Evolutionary conservation across 2,888 invertebrate species (phyloP).

Genomic region (Cremastobaeus sp.): DNA sequence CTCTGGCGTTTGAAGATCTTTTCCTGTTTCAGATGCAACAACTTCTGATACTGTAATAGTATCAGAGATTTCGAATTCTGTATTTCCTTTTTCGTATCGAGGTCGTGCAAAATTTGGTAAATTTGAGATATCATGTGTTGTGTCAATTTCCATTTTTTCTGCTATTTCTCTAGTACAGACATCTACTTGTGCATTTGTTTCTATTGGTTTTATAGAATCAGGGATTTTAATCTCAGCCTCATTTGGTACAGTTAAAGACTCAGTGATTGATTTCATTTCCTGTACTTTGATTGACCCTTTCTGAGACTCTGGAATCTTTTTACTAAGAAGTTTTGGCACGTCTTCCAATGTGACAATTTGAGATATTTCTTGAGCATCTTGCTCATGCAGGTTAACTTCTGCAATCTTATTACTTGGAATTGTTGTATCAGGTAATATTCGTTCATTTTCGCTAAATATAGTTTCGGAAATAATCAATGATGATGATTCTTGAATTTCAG

Average conservation of each 20-base stretch:
- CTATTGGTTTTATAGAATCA: background rate
- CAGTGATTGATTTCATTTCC: conserved; percentile 66
- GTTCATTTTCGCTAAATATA: conserved; percentile 56
- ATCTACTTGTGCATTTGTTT: conserved; percentile 39
- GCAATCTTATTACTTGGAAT: conserved; percentile 70
- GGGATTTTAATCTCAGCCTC: conserved; percentile 63
- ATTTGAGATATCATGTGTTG: conserved; percentile 75
- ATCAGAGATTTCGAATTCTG: conserved; percentile 68
- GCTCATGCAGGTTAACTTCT: conserved; percentile 50
- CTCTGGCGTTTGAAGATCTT: conserved; percentile 61
- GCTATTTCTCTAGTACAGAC: conserved; percentile 77
- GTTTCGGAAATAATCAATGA: conserved; percentile 60
- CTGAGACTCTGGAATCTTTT: conserved; percentile 65
- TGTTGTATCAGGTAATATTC: conserved; percentile 57
- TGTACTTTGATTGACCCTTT: conserved; percentile 65
- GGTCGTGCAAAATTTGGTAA: conserved; percentile 66
- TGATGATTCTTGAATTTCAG: conserved; percentile 76
- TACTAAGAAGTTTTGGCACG: conserved; percentile 67
- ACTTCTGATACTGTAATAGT: conserved; percentile 70
- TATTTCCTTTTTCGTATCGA: conserved; percentile 65
- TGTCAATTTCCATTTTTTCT: conserved; percentile 78
- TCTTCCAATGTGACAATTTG: conserved; percentile 68
- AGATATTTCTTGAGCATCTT: conserved; percentile 76
- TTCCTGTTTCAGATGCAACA: conserved; percentile 69
- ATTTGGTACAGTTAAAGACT: conserved; percentile 65